Conservation (phyloP, 2,888 invertebrate species). For the Orthosia gothica region DNA sequence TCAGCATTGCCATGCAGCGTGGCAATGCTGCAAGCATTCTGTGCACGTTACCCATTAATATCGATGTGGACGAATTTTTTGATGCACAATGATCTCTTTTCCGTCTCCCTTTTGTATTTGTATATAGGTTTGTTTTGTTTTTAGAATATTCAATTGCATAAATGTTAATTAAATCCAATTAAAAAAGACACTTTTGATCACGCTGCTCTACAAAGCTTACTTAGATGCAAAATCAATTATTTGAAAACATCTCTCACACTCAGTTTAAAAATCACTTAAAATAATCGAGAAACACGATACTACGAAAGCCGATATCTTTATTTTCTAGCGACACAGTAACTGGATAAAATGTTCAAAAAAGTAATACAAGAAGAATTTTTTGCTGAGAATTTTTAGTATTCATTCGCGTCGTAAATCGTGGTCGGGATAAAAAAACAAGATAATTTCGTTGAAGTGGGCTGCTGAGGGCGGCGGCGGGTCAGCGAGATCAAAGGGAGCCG, state of each 20-base stretch:
- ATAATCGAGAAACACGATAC: slow-evolving; percentile 6
- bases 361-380: not conserved
- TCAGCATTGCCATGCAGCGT: no score
- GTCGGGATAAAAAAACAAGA: slow-evolving; percentile 59
- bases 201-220: not conserved
- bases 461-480: slow-evolving; percentile 56
- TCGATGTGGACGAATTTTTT: no score
- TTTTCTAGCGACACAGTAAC: slow-evolving; percentile 7
- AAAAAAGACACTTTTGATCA: no score
- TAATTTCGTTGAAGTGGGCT: slow-evolving; percentile 62
- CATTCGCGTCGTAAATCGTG: slow-evolving; percentile 52
- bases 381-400: slow-evolving; percentile 30
- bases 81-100: no score
- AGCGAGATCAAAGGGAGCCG: slow-evolving; percentile 63
- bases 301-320: not conserved
- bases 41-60: no score
- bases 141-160: no score
- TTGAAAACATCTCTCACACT: not conserved
- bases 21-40: no score
- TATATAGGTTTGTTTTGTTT: no score
- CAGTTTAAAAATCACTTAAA: slow-evolving; percentile 13
- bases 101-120: no score
- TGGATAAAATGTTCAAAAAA: slow-evolving; percentile 18
- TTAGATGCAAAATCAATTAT: slow-evolving; percentile 27
- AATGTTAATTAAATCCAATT: no score